Conservation (phyloP, 2,888 invertebrate species). For the Perizoma flavofasciatum region DNA sequence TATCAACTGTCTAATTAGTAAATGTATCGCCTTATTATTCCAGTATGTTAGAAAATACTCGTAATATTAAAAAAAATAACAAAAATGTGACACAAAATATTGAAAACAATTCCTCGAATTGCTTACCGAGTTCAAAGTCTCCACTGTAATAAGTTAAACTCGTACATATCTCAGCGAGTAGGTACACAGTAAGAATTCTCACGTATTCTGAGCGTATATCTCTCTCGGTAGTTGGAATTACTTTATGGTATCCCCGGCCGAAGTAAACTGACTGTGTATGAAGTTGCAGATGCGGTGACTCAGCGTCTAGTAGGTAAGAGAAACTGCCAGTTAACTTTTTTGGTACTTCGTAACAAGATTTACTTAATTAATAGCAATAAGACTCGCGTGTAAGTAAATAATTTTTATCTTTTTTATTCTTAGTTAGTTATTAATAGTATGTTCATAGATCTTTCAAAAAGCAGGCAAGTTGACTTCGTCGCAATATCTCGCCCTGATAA, state of each 20-base stretch:
- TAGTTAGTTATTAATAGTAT: too few species aligned
- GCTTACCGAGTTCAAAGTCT: constrained; percentile 28
- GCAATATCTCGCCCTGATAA: too few species aligned
- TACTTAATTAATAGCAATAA: neutral
- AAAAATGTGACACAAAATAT: neutral
- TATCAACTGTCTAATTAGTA: too few species aligned
- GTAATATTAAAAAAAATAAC: too few species aligned
- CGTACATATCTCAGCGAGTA: constrained; percentile 17
- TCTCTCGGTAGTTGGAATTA: constrained; percentile 37
- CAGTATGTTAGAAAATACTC: too few species aligned
- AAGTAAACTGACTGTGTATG: constrained; percentile 39
- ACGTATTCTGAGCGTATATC: constrained; percentile 38
- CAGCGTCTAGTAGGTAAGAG: constrained; percentile 13
- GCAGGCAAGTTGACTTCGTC: too few species aligned
- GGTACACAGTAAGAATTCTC: constrained; percentile 34
- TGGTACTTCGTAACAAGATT: constrained; percentile 16
- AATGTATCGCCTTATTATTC: too few species aligned
- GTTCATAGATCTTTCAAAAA: too few species aligned
- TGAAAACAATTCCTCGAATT: constrained; percentile 26
- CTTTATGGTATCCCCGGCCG: constrained; percentile 40
- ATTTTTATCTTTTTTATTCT: too few species aligned
- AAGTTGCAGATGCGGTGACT: constrained; percentile 34
- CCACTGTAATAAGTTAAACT: constrained; percentile 28
- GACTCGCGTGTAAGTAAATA: too few species aligned
- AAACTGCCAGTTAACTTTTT: constrained; percentile 18